Evolutionary conservation across 2,888 invertebrate species (phyloP), one percentile per base, ranked within the genome.

Genomic region (Epinotia bilunana): DNA sequence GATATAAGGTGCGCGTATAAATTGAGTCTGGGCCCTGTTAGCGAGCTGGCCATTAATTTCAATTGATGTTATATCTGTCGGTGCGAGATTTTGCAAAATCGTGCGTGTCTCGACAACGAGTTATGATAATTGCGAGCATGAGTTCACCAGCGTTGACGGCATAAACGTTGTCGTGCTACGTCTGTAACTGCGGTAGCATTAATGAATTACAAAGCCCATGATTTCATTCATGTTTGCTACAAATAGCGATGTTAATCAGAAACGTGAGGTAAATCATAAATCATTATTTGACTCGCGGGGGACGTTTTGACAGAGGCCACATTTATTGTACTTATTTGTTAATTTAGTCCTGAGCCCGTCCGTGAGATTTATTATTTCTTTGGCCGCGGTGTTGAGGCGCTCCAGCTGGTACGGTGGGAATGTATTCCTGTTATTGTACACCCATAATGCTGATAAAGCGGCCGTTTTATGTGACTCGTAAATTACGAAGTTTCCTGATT

Each of bases 401-500:
- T 28, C 55, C 75, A 75, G 20, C 65, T 67, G 72, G 55, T 28
- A 13, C 46, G 33, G 28, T 28, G 46, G 61, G 72, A 71, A 78
- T 74, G 63, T 60, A 72, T 77, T 78, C 78, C 73, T 78, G 79
- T 79, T 78, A 79, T 80, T 82, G 79, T 79, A 76, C 78, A 78
- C 79, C 78, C 77, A 80, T 79, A 77, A 75, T 71, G 74, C 78
- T 78, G 23, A 79, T 86, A 82, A 83, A 83, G 78, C 80, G 77
- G 80, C 81, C 78, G 80, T 80, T 84, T 90, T 88, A 90, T 87
- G 79, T 81, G 79, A 80, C 81, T 81, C 84, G 85, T 90, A 89
- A 90, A 91, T 81, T 82, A 77, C 74, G 81, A 85, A 83, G 83
- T 85, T 88, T 87, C 87, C 87, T 87, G 87, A 90, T 88, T 85